Conservation (phyloP, 2,113 vertebrate species). For the Oenanthe oenanthe region DNA sequence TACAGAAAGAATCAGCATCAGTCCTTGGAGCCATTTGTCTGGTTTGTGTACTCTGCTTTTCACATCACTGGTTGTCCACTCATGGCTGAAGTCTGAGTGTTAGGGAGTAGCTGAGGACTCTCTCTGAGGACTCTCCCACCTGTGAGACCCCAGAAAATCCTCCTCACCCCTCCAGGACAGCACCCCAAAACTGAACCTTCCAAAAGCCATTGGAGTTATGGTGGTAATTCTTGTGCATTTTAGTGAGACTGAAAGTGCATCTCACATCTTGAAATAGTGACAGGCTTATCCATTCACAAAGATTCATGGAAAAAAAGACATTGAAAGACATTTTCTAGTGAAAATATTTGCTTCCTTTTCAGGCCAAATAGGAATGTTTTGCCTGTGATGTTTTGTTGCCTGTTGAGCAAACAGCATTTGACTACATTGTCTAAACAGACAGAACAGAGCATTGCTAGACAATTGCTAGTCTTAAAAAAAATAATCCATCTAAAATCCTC, state of each 20-base stretch:
- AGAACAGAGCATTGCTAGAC: neutral
- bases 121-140: neutral
- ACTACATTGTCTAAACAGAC: neutral
- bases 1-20: neutral
- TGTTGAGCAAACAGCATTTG: neutral
- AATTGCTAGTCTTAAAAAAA: neutral
- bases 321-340: neutral
- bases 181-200: neutral
- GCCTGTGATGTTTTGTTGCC: neutral
- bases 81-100: neutral
- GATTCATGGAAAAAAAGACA: neutral
- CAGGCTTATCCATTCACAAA: neutral
- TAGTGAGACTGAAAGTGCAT: neutral
- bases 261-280: neutral
- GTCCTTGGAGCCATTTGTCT: neutral
- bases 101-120: neutral
- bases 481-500: neutral
- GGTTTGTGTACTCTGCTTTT: neutral
- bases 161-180: fast-evolving
- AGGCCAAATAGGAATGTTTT: neutral
- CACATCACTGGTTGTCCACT: neutral
- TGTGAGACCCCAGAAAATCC: no score
- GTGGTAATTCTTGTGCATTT: fast-evolving
- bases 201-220: neutral
- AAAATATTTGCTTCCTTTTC: neutral